Evolutionary conservation across 2,113 vertebrate species (phyloP).

Genomic region (Pachypanchax playfairii): DNA sequence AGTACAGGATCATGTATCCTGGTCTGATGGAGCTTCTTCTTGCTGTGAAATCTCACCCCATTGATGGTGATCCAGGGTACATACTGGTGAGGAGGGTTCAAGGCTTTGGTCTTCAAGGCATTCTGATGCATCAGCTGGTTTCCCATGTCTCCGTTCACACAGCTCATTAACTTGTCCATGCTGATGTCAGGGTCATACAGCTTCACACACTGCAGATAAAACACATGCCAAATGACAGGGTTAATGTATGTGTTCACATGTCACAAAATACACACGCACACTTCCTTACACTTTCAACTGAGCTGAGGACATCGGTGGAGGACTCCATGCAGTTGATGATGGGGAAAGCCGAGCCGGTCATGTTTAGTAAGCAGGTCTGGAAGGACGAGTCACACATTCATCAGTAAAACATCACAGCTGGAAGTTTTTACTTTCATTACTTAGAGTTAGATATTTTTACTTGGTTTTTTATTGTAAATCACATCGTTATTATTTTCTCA

Average conservation of each 20-base stretch:
- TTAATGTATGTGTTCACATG: not conserved
- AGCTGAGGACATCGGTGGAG: constrained; percentile 70
- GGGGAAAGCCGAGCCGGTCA: constrained; percentile 25
- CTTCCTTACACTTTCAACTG: constrained; percentile 77
- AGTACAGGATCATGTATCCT: no score
- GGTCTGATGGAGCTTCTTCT: no score
- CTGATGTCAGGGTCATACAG: constrained; percentile 60
- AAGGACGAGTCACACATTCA: not conserved
- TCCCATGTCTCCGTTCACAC: constrained; percentile 81
- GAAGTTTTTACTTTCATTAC: no score
- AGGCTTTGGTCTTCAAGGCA: constrained; percentile 77
- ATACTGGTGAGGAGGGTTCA: constrained; percentile 84
- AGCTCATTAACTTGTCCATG: constrained; percentile 69
- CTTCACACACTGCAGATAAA: constrained; percentile 80
- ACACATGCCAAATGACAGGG: not conserved
- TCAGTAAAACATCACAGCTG: not conserved
- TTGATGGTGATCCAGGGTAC: constrained; percentile 95
- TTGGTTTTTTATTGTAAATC: no score
- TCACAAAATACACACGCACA: not conserved
- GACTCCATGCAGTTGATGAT: constrained; percentile 89
- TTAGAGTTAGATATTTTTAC: no score
- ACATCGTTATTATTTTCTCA: no score
- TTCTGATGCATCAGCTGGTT: constrained; percentile 88
- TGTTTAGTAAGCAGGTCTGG: constrained; percentile 86
- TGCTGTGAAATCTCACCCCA: constrained; percentile 76